Conservation (phyloP, 2,113 vertebrate genomes). For the Prinia subflava region DNA sequence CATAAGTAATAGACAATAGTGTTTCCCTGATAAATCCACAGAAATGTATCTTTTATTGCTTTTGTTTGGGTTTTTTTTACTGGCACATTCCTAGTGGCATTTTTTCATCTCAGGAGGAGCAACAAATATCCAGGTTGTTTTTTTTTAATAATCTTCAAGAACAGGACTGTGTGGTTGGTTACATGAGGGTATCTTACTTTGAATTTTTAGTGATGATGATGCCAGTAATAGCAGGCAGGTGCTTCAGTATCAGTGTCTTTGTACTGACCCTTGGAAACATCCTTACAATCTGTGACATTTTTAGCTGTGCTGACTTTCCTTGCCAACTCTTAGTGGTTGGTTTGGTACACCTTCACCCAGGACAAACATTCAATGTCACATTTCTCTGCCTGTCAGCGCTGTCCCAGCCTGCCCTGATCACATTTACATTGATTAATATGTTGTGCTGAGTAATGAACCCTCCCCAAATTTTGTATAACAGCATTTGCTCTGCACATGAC, state of each 20-base stretch:
- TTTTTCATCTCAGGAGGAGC: not conserved
- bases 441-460: conserved; percentile 39
- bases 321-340: not conserved
- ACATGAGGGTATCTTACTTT: not conserved
- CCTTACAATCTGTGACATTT: not conserved
- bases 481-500: not conserved
- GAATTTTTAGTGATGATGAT: not conserved
- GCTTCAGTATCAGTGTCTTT: not conserved
- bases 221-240: not conserved
- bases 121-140: not conserved
- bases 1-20: not conserved
- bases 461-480: not conserved
- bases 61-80: not conserved
- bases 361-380: not conserved
- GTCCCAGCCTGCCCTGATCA: conserved; percentile 10
- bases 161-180: not conserved
- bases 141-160: not conserved
- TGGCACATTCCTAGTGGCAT: not conserved
- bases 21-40: not conserved
- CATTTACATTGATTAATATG: conserved; percentile 58
- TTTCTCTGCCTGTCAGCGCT: not conserved
- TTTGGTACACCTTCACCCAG: not conserved
- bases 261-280: not conserved
- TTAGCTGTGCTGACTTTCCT: not conserved
- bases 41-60: not conserved